A percentile compares a stretch with the other conserved stretches of the same genome.
These are phyloP conservation scores for Conomelus anceps DNA, from an alignment of 2,888 invertebrate genomes.

Conservation along the genomic window DNA sequence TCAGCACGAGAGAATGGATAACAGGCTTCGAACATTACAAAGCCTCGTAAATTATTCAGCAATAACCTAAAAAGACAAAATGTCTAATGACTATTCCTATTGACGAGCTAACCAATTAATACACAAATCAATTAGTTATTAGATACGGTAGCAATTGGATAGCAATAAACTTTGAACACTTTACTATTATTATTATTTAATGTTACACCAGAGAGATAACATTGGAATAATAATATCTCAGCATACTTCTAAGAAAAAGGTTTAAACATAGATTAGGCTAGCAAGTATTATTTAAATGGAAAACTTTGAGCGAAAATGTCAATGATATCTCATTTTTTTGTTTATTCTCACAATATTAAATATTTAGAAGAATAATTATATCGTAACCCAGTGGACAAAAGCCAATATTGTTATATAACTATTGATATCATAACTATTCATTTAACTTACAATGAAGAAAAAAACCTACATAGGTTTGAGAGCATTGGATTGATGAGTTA, in stretches of 20 bases:
- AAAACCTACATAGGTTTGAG: no score
- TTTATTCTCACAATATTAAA: neutral
- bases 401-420: neutral
- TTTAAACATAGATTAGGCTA: no score
- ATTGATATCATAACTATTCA: no score
- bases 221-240: neutral
- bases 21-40: neutral
- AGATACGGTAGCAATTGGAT: neutral
- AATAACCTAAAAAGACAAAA: neutral
- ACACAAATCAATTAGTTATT: slow-evolving; percentile 3
- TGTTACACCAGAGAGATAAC: neutral
- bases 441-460: no score
- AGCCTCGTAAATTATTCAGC: neutral
- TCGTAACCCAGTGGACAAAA: neutral
- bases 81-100: neutral
- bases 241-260: neutral
- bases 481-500: no score
- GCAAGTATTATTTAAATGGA: neutral
- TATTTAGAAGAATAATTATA: neutral
- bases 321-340: neutral
- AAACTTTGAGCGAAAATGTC: neutral
- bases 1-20: neutral
- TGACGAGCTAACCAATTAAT: neutral
- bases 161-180: neutral
- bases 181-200: neutral